Evolutionary conservation across 2,797 vertebrate species (phyloP).

Genomic region (Peromyscus nudipes): DNA sequence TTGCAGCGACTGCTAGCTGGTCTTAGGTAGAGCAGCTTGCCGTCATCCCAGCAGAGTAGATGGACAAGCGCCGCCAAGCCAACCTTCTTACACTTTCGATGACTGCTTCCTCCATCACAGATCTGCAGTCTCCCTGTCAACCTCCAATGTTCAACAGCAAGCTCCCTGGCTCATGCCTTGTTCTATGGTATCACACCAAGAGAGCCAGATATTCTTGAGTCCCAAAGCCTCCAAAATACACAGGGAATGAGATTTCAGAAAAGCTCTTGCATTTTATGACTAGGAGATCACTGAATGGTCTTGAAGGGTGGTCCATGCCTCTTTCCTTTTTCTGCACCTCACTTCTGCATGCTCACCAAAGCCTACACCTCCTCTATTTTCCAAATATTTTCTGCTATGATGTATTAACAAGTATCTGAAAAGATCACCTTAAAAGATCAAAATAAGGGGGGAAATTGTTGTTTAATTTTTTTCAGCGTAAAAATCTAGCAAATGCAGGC

Average conservation of each 20-base stretch:
- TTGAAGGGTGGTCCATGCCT: not conserved
- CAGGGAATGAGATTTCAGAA: not conserved
- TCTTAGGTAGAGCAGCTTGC: not conserved
- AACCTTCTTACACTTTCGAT: not conserved
- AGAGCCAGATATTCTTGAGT: not conserved
- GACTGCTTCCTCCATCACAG: not conserved
- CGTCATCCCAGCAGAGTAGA: too few relatives aligned
- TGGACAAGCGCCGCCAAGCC: not conserved
- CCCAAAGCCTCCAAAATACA: not conserved
- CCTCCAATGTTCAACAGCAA: not conserved
- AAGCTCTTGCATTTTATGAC: not conserved
- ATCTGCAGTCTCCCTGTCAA: not conserved
- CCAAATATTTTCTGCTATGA: not conserved
- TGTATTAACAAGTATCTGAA: not conserved
- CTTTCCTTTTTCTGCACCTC: not conserved
- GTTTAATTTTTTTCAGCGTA: slow-evolving; percentile 10
- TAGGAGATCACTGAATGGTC: not conserved
- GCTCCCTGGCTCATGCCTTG: not conserved
- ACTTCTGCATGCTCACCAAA: not conserved
- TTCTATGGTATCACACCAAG: not conserved
- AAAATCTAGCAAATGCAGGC: slow-evolving; percentile 28
- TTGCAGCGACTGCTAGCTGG: not conserved
- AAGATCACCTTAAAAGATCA: not conserved
- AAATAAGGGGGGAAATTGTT: not conserved
- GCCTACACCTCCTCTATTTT: not conserved